Conservation (phyloP, 1,140 invertebrate genomes). For the Papilio helenus region DNA sequence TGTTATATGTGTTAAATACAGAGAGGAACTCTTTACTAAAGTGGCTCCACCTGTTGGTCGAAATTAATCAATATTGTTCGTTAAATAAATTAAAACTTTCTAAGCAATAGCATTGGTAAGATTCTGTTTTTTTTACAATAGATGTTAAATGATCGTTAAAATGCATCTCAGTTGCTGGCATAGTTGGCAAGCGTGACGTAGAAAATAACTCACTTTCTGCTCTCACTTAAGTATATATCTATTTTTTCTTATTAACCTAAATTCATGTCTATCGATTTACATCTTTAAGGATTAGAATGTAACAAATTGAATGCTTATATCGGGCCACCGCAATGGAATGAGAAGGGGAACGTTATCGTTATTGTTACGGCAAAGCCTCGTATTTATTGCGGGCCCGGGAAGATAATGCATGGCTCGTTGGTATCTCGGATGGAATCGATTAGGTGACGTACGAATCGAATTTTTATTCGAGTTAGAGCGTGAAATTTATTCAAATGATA, state of each 20-base stretch:
- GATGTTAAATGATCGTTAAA: constrained; percentile 4
- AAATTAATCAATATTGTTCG: too few species aligned
- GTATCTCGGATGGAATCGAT: constrained; percentile 50
- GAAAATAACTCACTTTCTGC: constrained; percentile 1
- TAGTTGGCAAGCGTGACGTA: constrained; percentile 13
- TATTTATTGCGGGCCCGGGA: constrained; percentile 49
- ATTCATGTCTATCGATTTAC: constrained; percentile 2
- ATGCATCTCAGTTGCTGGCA: not conserved
- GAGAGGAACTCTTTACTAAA: too few species aligned
- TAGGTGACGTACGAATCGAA: constrained; percentile 50
- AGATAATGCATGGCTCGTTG: constrained; percentile 42
- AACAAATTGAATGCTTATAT: constrained; percentile 1
- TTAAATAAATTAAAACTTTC: too few species aligned
- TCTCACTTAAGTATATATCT: not conserved
- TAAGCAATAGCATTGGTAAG: not conserved
- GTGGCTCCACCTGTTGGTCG: too few species aligned
- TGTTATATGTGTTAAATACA: not conserved
- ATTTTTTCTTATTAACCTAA: not conserved
- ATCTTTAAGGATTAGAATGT: constrained; percentile 11
- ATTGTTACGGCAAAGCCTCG: constrained; percentile 44
- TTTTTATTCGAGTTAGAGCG: constrained; percentile 54
- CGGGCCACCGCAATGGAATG: not conserved
- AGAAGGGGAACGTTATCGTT: constrained; percentile 39
- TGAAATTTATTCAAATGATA: constrained; percentile 71
- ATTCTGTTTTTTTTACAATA: not conserved